Evolutionary conservation across 2,113 vertebrate genomes (phyloP).

Genomic region (Prunella fulvescens): DNA sequence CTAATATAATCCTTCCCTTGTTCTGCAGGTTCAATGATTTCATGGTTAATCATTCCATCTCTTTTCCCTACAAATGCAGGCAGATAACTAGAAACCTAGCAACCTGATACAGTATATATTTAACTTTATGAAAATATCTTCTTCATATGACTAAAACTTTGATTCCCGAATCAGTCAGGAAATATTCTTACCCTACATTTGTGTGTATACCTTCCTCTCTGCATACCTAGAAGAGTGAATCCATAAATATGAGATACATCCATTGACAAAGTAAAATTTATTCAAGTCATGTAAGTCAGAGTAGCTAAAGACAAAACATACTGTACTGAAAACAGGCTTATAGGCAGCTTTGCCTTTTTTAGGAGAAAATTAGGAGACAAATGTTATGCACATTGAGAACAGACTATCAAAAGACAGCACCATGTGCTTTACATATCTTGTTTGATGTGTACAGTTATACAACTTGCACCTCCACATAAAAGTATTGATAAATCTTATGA

Average conservation of each 20-base stretch:
- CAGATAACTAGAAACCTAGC: background rate
- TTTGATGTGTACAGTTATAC: background rate
- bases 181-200: background rate
- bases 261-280: background rate
- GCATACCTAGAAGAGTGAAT: background rate
- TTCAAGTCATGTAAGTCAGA: background rate
- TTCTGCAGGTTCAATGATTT: conserved; percentile 13
- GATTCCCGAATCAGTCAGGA: background rate
- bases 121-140: background rate
- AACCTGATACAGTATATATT: background rate
- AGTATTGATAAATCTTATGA: background rate
- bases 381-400: background rate
- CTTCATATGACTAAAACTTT: background rate
- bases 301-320: background rate
- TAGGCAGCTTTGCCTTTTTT: background rate
- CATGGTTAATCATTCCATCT: background rate
- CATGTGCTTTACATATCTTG: background rate
- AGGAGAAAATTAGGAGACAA: background rate
- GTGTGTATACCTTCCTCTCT: background rate
- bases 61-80: background rate
- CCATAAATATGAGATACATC: background rate
- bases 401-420: background rate
- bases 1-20: conserved; percentile 19
- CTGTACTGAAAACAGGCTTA: background rate
- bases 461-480: background rate